Conservation (phyloP, 2,113 vertebrate species). For the Gulo gulo region DNA sequence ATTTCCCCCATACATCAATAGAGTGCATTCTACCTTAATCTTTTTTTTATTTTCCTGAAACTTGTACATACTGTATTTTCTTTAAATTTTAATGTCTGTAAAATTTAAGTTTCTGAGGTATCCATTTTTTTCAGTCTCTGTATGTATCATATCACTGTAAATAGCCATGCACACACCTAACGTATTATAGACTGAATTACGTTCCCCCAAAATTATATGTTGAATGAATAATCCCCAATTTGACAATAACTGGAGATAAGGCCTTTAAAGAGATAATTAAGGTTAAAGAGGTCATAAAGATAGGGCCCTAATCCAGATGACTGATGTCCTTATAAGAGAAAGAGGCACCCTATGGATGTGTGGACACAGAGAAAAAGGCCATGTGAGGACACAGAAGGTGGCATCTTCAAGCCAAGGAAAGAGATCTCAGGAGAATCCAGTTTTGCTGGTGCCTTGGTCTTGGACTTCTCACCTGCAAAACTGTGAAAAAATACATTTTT, state of each 20-base stretch:
- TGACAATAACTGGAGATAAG: neutral
- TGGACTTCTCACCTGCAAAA: neutral
- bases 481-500: neutral
- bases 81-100: neutral
- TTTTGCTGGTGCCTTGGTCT: neutral
- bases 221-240: neutral
- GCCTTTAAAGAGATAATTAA: neutral
- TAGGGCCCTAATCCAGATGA: neutral
- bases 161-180: neutral
- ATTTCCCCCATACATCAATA: neutral
- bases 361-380: neutral
- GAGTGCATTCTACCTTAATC: neutral
- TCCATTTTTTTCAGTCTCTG: slow-evolving; percentile 30
- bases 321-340: neutral
- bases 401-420: neutral
- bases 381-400: neutral
- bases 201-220: neutral
- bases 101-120: neutral
- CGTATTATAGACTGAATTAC: neutral
- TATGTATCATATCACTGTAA: neutral
- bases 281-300: neutral
- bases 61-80: neutral
- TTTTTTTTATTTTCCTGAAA: neutral
- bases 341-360: neutral
- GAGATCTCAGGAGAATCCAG: neutral